Percentiles rank a stretch among this genome's conserved stretches.
These are phyloP conservation scores for Lumbricus terrestris DNA, from an alignment of 2,888 invertebrate species.

Conservation along the genomic window DNA sequence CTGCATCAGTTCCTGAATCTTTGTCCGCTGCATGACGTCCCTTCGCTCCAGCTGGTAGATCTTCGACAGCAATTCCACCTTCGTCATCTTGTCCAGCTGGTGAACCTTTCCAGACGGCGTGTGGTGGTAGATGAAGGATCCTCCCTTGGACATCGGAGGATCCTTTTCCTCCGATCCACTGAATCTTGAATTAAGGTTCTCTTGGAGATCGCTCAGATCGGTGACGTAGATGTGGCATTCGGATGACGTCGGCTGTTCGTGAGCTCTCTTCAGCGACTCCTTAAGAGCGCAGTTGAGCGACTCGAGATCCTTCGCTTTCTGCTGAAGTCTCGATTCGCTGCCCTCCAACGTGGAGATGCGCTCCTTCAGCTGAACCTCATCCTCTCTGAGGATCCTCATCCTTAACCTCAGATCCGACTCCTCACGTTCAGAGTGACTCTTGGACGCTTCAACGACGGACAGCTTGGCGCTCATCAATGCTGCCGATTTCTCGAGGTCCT, in stretches of 20 bases:
- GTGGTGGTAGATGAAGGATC: not conserved
- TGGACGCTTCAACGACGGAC: conserved; percentile 25
- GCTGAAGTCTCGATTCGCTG: conserved; percentile 38
- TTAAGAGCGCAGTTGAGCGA: conserved; percentile 42
- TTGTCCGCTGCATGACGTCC: conserved; percentile 31
- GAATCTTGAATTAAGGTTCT: not conserved
- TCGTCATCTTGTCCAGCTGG: conserved; percentile 28
- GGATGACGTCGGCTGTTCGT: not conserved
- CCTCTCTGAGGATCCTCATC: conserved; percentile 40
- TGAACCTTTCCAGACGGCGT: conserved; percentile 22
- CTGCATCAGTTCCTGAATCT: conserved; percentile 30
- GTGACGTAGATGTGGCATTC: conserved; percentile 6
- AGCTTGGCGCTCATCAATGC: conserved; percentile 32
- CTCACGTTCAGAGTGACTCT: conserved; percentile 26
- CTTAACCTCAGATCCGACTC: conserved; percentile 37
- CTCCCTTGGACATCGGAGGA: not conserved
- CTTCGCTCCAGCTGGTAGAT: conserved; percentile 35
- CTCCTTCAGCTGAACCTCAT: conserved; percentile 31
- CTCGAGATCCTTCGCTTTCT: conserved; percentile 44
- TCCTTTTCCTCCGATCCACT: not conserved
- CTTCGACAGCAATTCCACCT: conserved; percentile 33
- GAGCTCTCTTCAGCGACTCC: not conserved
- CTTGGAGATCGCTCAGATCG: not conserved
- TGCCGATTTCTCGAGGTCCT: conserved; percentile 19
- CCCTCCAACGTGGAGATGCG: conserved; percentile 39